These are phyloP conservation scores for Micromesistius poutassou DNA, from an alignment of 2,797 vertebrate genomes.

Conservation along the genomic window DNA sequence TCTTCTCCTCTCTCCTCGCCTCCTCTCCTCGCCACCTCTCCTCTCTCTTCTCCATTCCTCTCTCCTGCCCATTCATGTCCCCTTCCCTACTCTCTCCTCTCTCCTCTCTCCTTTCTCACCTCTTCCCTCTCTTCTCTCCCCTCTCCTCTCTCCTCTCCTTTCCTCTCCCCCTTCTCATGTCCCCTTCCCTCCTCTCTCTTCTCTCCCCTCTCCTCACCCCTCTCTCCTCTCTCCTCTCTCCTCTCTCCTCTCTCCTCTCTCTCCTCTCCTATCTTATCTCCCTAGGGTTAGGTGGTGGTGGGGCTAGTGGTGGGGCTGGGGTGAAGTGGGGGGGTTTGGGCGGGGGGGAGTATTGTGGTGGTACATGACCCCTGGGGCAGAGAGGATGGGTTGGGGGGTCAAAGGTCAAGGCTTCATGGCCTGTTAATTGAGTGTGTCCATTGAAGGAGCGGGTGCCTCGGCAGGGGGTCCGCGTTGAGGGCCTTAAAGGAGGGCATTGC, in stretches of 20 bases:
- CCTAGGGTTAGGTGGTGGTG: neutral
- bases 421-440: slow-evolving; percentile 60
- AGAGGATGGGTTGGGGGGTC: slow-evolving; percentile 15
- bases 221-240: no score
- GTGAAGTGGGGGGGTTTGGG: neutral
- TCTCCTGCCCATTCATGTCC: slow-evolving; percentile 43
- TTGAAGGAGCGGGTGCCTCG: slow-evolving; percentile 55
- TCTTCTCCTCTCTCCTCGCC: slow-evolving; percentile 5
- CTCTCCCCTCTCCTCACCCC: slow-evolving; percentile 14
- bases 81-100: neutral
- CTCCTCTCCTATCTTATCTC: slow-evolving; percentile 6
- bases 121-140: slow-evolving; percentile 32
- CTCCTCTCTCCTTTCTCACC: slow-evolving; percentile 14
- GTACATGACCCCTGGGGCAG: slow-evolving; percentile 30
- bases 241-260: slow-evolving; percentile 8
- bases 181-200: neutral
- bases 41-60: slow-evolving; percentile 15
- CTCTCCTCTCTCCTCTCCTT: neutral
- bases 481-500: slow-evolving; percentile 6
- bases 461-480: slow-evolving; percentile 28
- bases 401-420: slow-evolving; percentile 49
- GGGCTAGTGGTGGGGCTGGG: neutral
- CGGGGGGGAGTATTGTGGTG: slow-evolving; percentile 26
- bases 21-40: slow-evolving; percentile 16
- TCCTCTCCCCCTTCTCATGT: neutral